These are phyloP conservation scores for Asteroscopus sphinx DNA, from an alignment of 2,888 invertebrate species.

Conservation along the genomic window DNA sequence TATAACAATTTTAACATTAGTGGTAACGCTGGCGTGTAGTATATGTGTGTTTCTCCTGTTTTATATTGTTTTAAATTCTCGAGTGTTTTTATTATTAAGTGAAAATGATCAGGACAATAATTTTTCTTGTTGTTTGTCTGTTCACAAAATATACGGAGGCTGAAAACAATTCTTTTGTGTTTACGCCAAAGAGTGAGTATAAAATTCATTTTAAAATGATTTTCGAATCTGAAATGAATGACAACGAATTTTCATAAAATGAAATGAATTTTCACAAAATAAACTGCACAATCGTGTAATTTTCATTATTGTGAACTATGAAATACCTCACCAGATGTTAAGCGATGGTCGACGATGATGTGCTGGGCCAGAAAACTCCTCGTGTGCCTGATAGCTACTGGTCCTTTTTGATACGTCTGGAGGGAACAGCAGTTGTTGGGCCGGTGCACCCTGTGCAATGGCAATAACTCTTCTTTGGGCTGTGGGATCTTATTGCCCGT, in stretches of 20 bases:
- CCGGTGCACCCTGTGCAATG: too few relatives aligned
- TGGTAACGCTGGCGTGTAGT: background rate
- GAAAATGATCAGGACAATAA: slow-evolving; percentile 30
- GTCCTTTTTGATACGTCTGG: too few relatives aligned
- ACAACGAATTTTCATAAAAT: background rate
- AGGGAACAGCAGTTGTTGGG: too few relatives aligned
- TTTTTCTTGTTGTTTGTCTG: slow-evolving; percentile 21
- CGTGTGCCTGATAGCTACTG: too few relatives aligned
- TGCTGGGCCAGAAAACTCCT: too few relatives aligned
- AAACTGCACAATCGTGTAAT: too few relatives aligned
- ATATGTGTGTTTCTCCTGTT: background rate
- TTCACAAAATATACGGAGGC: slow-evolving; percentile 7
- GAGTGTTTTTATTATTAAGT: slow-evolving; percentile 17
- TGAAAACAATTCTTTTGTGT: slow-evolving; percentile 38
- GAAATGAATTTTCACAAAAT: background rate
- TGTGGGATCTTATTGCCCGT: too few relatives aligned
- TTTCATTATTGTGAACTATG: too few relatives aligned
- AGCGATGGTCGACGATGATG: too few relatives aligned
- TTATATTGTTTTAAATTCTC: slow-evolving; percentile 5
- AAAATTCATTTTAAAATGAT: background rate
- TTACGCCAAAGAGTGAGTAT: slow-evolving; percentile 45
- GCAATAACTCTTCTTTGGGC: too few relatives aligned
- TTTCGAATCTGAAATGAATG: background rate
- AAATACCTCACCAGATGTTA: too few relatives aligned
- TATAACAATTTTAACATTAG: slow-evolving; percentile 14